Evolutionary conservation across 2,888 invertebrate genomes (phyloP), one percentile per base, ranked within the genome.

Genomic region (Amblyjoppa proteus): DNA sequence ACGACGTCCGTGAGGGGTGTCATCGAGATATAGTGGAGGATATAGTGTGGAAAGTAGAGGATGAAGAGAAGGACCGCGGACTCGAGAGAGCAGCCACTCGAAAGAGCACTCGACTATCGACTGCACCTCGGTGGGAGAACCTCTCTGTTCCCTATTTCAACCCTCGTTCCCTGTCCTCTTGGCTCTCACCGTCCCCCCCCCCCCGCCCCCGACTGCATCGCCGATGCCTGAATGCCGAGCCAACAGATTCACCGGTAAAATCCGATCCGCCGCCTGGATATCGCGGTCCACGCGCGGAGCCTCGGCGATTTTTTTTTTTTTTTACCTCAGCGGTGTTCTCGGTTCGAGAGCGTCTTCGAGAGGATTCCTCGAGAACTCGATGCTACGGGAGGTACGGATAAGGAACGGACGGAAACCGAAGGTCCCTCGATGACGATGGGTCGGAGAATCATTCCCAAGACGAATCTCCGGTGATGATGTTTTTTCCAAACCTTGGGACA

Each of bases 21-120:
- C 85, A 85, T 85, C 82, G 80, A 80, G 80, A 85, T 85, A 78
- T 75, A 78, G 81, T 79, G 76, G 61, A 85, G 79, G 70, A 82
- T 81, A 81, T 74, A 74, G 81, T 76, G 79, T 75, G 80, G 79
- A 68, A 68, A 76, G 82, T 79, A 78, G 81, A 51, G 64, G 73
- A 74, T 45, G 75, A 73, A 51, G 79, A 77, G 66, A 69, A 69
- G 77, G 69, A 76, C 56, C 61, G 66, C 61, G 70, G 76, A 68
- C 70, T 73, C 76, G 76, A 45, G 81, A 75, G 84, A 84, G 73
- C 77, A 79, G 77, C 20, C 83, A 83, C 85, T 85, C 83, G 85
- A 85, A 85, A 85, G 80, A 77, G 85, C 80, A 85, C 85, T 85
- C 83, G 76, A 85, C 83, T 85, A 85, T 85, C 85, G 85, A 83